These are phyloP conservation scores for Axea sp. DNA, from an alignment of 2,888 invertebrate genomes.

Conservation along the genomic window DNA sequence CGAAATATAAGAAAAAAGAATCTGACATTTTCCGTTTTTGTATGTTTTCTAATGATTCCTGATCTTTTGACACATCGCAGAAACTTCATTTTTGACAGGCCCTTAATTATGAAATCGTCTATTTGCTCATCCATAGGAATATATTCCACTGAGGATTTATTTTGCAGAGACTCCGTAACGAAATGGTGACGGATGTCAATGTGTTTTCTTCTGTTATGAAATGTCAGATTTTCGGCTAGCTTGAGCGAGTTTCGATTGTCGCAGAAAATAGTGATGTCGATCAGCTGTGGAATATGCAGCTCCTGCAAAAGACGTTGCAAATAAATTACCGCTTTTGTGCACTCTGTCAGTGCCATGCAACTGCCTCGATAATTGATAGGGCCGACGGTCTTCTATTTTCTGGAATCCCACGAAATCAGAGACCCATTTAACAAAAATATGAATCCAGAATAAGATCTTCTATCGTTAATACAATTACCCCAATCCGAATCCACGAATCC, in stretches of 20 bases:
- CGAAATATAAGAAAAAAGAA: no score
- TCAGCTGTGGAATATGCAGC: background rate
- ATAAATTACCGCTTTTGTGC: conserved; percentile 4
- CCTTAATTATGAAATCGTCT: conserved; percentile 5
- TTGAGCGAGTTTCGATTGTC: conserved; percentile 3
- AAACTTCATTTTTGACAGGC: no score
- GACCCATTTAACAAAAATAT: background rate
- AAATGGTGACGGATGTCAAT: conserved; percentile 9
- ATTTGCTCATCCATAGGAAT: background rate
- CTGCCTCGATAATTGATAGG: background rate
- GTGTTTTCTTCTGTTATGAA: conserved; percentile 1
- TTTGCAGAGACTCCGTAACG: background rate
- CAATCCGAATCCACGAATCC: conserved; percentile 5
- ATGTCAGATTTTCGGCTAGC: background rate
- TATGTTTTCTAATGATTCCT: no score
- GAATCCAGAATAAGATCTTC: background rate
- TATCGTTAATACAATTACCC: background rate
- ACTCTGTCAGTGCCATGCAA: conserved; percentile 12
- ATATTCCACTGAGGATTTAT: background rate
- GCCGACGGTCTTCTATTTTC: background rate
- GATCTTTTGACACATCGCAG: no score
- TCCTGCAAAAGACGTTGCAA: conserved; percentile 7
- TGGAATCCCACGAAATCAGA: no score
- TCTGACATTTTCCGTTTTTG: no score
- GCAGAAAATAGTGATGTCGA: background rate